Base-by-base conservation (phyloP, 2,888 invertebrate species). In the Bruchidius siliquastri region DNA sequence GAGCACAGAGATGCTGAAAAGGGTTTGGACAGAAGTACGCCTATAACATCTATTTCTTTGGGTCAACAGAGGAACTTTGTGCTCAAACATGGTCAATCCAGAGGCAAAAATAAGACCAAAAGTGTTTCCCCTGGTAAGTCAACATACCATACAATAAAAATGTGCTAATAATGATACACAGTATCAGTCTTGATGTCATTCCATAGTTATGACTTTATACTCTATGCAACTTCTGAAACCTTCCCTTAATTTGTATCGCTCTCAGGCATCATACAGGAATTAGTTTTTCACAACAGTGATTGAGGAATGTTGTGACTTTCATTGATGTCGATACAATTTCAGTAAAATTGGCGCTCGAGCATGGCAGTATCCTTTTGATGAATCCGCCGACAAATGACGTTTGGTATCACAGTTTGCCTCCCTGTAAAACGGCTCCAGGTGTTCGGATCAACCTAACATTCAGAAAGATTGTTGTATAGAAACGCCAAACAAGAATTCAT, bases 381-480 rank as follows among this genome's bases (percentile, higher is more conserved):
- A 91, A 92, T 82, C 89, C 90, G 20, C 93, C 93, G 0, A 93
- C 93, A 0, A 93, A 93, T 80, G 87, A 88, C 72, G 85, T 88
- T 79, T 93, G 93, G 93, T 93, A 92, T 83, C 93, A 93, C 84
- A 90, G 91, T 4, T 84, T 93, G 75, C 93, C 93, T 0, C 85
- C 85, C 4, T 86, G 91, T 49, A 92, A 91, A 82, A 88, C 85
- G 74, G 84, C 89, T 20, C 75, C 82, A 22, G 89, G 88, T 67
- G 87, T 89, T 32, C 86, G 92, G 83, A 89, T 93, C 70, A 93
- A 92, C 85, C 87, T 93, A 77, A 92, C 92, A 4, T 92, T 92
- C 80, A 86, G 92, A 77, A 90, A 89, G 87, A 81, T 85, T 68
- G 76, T 49, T 8, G 49, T 49, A 49, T 49, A 49, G 49, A 18